phyloP scores from a whole-genome alignment of 2,888 invertebrate genomes.

The Tryphoninae sp. region DNA sequence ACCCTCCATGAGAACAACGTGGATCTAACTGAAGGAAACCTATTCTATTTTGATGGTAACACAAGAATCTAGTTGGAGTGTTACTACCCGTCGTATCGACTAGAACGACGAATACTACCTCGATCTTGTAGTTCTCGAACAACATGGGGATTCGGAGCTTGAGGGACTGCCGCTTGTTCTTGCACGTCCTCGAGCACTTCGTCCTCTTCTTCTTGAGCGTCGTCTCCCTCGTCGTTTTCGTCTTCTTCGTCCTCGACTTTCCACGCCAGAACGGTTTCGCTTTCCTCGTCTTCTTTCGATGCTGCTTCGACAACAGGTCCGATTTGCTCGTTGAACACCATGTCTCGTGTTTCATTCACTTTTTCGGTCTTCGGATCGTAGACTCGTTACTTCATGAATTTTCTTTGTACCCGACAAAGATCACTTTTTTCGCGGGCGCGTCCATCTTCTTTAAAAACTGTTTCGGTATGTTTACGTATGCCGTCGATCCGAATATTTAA shows the following conservation, averaged over 20 bases:
- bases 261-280: not conserved
- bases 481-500: not conserved
- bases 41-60: too few species aligned
- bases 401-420: slow-evolving; percentile 54
- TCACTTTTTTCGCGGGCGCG: slow-evolving; percentile 36
- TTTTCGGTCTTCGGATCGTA: slow-evolving; percentile 1
- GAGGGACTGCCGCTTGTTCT: not conserved
- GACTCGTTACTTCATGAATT: slow-evolving; percentile 42
- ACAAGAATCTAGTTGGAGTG: too few species aligned
- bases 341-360: not conserved
- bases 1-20: too few species aligned
- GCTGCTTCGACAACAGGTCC: not conserved
- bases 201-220: not conserved
- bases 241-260: not conserved
- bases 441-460: slow-evolving; percentile 30
- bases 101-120: too few species aligned
- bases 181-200: not conserved
- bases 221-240: not conserved
- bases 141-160: not conserved
- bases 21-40: too few species aligned
- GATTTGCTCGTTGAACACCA: not conserved
- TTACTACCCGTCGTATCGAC: too few species aligned
- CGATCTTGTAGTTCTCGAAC: slow-evolving; percentile 10
- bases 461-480: not conserved
- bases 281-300: not conserved